Percentiles rank a stretch among this genome's conserved stretches.
Conservation (phyloP, 2,797 vertebrate genomes). For the Tiaroga cobitis region DNA sequence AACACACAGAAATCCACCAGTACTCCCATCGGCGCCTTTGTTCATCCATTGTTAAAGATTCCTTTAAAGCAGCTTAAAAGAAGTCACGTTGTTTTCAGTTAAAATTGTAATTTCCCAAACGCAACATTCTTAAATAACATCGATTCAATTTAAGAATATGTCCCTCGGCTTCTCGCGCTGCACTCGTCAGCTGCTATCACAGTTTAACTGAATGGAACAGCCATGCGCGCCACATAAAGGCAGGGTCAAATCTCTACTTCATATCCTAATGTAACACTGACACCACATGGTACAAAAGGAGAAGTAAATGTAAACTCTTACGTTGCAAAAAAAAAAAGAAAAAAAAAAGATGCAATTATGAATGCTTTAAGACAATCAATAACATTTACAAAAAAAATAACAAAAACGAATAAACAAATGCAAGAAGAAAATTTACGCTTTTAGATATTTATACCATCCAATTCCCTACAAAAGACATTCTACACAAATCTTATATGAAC, state of each 20-base stretch:
- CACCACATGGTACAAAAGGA: constrained; percentile 23
- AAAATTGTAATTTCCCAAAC: no score
- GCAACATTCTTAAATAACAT: neutral
- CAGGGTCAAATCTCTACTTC: neutral
- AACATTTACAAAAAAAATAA: neutral
- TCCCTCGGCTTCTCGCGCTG: neutral
- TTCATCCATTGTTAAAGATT: constrained; percentile 36
- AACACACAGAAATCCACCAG: constrained; percentile 36
- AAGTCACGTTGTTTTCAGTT: neutral
- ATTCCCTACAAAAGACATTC: neutral
- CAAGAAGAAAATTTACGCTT: neutral
- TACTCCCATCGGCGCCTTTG: constrained; percentile 37
- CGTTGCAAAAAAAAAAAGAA: neutral
- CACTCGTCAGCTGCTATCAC: neutral
- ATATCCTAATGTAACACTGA: constrained; percentile 31
- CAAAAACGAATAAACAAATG: neutral
- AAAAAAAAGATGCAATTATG: neutral
- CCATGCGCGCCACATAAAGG: constrained; percentile 7
- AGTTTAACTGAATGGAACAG: neutral
- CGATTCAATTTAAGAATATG: neutral
- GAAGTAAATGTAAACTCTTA: neutral
- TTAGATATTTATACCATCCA: neutral
- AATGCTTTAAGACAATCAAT: neutral
- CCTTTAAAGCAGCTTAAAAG: neutral
- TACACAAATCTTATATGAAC: neutral